These are phyloP conservation scores for Lysandra bellargus DNA, from an alignment of 2,888 invertebrate genomes.

Conservation along the genomic window DNA sequence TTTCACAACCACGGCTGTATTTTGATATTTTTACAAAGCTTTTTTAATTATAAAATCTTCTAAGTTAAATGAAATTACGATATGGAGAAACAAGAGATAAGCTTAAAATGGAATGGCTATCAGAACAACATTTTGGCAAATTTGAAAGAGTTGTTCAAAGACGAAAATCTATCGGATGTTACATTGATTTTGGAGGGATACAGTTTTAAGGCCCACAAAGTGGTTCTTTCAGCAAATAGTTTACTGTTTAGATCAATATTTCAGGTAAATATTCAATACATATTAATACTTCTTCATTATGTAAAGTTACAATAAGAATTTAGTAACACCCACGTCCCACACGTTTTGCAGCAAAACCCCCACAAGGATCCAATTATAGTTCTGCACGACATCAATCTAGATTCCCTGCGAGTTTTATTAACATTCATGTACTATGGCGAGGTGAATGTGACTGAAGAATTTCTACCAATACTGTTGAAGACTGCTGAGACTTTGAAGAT, in stretches of 20 bases:
- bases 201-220: conserved; percentile 84
- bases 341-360: conserved; percentile 83
- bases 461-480: conserved; percentile 83
- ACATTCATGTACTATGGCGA: conserved; percentile 88
- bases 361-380: conserved; percentile 88
- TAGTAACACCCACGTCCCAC: conserved; percentile 58
- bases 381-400: conserved; percentile 85
- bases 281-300: background rate
- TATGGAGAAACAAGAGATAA: conserved; percentile 82
- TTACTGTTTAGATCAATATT: conserved; percentile 84
- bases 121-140: conserved; percentile 83
- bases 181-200: conserved; percentile 84
- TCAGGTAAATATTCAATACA: conserved; percentile 64
- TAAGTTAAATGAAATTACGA: conserved; percentile 46
- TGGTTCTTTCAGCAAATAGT: conserved; percentile 85
- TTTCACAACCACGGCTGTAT: conserved; percentile 11
- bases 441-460: conserved; percentile 86
- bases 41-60: conserved; percentile 40
- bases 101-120: conserved; percentile 86
- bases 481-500: conserved; percentile 85
- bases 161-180: conserved; percentile 84
- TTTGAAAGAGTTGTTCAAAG: conserved; percentile 83
- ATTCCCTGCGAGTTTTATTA: conserved; percentile 83
- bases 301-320: conserved; percentile 30
- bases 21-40: conserved; percentile 28